These are phyloP conservation scores for Conops quadrifasciatus DNA, from an alignment of 2,888 invertebrate genomes.

Conservation along the genomic window DNA sequence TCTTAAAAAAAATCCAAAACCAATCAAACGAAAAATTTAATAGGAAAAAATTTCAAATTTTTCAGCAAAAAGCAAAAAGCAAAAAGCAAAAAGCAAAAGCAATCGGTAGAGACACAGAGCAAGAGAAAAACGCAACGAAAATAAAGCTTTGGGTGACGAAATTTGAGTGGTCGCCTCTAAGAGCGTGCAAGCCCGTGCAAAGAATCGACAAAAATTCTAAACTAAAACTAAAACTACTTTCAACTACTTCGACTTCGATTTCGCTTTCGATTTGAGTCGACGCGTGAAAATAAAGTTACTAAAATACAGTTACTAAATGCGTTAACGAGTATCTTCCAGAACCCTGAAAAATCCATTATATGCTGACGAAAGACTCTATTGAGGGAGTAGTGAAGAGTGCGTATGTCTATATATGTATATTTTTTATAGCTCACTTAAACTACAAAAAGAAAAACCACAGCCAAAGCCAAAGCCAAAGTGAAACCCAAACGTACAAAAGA, in stretches of 20 bases:
- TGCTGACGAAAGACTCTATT: background rate
- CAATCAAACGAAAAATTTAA: background rate
- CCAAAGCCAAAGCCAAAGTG: conserved; percentile 9
- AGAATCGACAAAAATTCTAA: too few relatives aligned
- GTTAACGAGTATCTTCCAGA: background rate
- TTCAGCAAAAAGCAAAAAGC: conserved; percentile 12
- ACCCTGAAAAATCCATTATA: background rate
- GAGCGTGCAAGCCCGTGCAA: too few relatives aligned
- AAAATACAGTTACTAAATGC: conserved; percentile 3
- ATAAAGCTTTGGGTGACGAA: conserved; percentile 1
- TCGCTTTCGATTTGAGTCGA: too few relatives aligned
- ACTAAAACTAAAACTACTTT: too few relatives aligned
- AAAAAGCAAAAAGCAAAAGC: background rate
- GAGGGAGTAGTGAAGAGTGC: background rate
- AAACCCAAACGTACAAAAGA: conserved; percentile 29
- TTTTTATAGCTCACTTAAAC: background rate
- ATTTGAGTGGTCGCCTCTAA: too few relatives aligned
- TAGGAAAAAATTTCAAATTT: conserved; percentile 1
- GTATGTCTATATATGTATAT: background rate
- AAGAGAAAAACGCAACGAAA: background rate
- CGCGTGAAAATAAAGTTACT: background rate
- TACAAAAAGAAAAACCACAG: conserved; percentile 7
- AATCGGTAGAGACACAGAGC: background rate
- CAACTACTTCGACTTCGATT: too few relatives aligned
- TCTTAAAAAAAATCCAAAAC: background rate